phyloP scores from a whole-genome alignment of 2,797 vertebrate species.

The Babyrousa celebensis region DNA sequence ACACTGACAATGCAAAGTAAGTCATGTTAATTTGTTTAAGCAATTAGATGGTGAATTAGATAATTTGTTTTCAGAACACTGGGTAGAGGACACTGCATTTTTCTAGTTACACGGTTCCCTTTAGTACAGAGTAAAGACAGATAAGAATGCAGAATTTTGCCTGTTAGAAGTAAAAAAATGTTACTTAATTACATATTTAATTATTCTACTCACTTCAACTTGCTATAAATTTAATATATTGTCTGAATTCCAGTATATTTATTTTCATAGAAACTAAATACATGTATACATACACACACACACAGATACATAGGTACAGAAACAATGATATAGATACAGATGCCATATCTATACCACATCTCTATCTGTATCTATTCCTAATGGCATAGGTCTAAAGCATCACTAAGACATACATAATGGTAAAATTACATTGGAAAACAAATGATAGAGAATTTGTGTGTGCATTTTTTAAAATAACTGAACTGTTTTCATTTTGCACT shows the following conservation, averaged over 20 bases:
- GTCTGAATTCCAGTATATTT: not conserved
- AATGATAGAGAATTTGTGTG: slow-evolving; percentile 39
- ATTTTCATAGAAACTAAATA: not conserved
- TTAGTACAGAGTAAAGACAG: not conserved
- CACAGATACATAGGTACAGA: not conserved
- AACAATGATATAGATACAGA: not conserved
- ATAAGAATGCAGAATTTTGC: not conserved
- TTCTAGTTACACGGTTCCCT: not conserved
- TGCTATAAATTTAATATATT: not conserved
- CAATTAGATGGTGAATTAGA: not conserved
- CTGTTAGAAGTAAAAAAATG: not conserved
- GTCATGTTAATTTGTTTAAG: not conserved
- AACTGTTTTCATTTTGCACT: slow-evolving; percentile 73
- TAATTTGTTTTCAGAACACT: not conserved
- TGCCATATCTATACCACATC: not conserved
- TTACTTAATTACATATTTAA: not conserved
- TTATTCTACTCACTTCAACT: not conserved
- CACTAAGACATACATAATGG: slow-evolving; percentile 55
- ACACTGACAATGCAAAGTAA: not conserved
- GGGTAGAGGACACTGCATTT: not conserved
- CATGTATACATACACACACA: not conserved
- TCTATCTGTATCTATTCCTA: not conserved
- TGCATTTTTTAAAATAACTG: slow-evolving; percentile 55
- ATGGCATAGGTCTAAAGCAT: not conserved
- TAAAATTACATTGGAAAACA: slow-evolving; percentile 70